A percentile compares a stretch with the other conserved stretches of the same genome.
Conservation (phyloP, 2,113 vertebrate genomes). For the Misgurnus mizolepis region DNA sequence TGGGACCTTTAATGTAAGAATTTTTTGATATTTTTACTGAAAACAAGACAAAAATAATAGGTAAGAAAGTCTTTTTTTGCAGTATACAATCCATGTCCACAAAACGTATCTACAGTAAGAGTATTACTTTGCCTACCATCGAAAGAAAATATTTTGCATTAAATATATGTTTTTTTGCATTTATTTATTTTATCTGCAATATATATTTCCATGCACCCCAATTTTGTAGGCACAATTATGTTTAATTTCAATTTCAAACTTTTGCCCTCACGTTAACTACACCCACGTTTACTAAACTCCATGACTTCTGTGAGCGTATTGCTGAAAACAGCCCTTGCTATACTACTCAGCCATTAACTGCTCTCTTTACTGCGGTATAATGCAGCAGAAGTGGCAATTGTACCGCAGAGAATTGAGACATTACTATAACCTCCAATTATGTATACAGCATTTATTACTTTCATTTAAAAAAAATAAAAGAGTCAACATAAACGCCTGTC, state of each 20-base stretch:
- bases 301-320: neutral
- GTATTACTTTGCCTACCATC: no score
- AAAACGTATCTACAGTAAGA: no score
- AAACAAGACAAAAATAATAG: no score
- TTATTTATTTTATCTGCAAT: no score
- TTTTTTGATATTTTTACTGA: no score
- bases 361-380: neutral
- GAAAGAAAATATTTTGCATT: no score
- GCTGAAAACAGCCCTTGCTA: neutral
- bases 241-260: neutral
- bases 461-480: neutral
- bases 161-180: no score
- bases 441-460: neutral
- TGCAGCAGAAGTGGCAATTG: neutral
- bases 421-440: neutral
- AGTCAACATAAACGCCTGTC: neutral
- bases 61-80: no score
- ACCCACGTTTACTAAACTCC: neutral
- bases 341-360: neutral
- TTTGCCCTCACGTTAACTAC: neutral
- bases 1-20: no score
- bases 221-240: constrained; percentile 55
- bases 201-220: no score
- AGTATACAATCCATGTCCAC: no score
- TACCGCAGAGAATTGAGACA: neutral